Evolutionary conservation across 2,888 invertebrate species (phyloP), one percentile per base, ranked within the genome.

Genomic region (Drosophila mettleri): DNA sequence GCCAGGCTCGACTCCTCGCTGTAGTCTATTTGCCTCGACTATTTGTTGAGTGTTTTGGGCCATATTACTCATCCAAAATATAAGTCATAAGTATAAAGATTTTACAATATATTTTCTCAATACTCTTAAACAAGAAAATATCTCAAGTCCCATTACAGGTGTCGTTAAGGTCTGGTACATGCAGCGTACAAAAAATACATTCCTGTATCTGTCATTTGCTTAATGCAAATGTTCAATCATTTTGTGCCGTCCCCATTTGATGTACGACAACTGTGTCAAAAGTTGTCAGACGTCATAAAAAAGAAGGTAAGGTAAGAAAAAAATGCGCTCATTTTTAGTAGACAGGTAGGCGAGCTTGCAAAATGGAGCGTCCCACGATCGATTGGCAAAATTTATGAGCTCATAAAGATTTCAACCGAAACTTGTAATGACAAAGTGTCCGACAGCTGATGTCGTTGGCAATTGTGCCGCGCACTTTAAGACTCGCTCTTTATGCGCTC

Each of bases 401-500:
- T 82, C 90, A 82, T 86, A 89, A 89, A 89, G 74, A 80, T 82
- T 80, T 75, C 74, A 73, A 78, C 53, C 69, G 73, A 81, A 80
- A 80, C 75, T 71, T 71, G 73, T 78, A 74, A 81, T 80, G 77
- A 82, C 72, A 77, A 76, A 80, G 48, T 72, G 52, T 31, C 65
- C 60, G 60, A 67, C 68, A 55, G 38, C 59, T 57, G 70, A 83
- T 80, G 80, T 69, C 65, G 69, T 61, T 71, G 65, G 27, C 45
- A 45, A 45, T 45, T 45, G 45, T 16, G 45, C 45, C 45, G 63
- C 57, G 64, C 68, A 39, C 60, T 59, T 57, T 52, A 58, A 60
- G 67, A 60, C 45, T 34, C 64, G 65, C 72, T 64, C 53, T 75
- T 69, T 45, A 45, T 38, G 52, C 34, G 12, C 48, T 31, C 48